phyloP scores from a whole-genome alignment of 2,797 vertebrate genomes.

The Pipistrellus nathusii region DNA sequence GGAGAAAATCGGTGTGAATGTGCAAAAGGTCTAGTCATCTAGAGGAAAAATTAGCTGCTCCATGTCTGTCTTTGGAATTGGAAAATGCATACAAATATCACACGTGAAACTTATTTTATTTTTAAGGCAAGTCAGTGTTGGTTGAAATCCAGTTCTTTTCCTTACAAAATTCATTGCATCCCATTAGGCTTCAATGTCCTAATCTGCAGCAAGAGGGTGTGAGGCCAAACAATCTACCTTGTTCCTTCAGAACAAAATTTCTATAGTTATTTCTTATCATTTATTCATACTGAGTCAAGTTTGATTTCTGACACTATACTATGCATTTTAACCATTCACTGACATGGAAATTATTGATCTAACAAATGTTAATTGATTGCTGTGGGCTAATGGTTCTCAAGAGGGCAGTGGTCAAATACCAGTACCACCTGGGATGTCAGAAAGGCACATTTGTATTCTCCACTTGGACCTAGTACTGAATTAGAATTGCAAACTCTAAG shows the following conservation, averaged over 20 bases:
- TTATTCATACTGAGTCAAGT: not conserved
- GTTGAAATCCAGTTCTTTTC: not conserved
- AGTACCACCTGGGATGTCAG: not conserved
- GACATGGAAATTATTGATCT: not conserved
- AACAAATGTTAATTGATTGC: not conserved
- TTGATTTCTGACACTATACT: not conserved
- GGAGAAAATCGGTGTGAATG: not conserved
- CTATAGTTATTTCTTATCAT: not conserved
- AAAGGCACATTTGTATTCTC: not conserved
- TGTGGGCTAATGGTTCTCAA: not conserved
- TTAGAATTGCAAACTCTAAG: not conserved
- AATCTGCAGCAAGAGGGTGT: not conserved
- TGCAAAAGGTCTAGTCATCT: not conserved
- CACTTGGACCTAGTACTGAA: not conserved
- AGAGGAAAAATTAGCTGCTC: not conserved
- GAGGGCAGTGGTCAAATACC: not conserved
- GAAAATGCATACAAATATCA: conserved; percentile 44
- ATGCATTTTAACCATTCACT: not conserved
- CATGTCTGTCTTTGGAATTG: not conserved
- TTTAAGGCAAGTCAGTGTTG: not conserved
- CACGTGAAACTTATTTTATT: not conserved
- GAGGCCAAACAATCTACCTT: not conserved
- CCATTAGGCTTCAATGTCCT: not conserved
- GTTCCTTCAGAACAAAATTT: not conserved
- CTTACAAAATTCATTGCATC: not conserved